phyloP scores from a whole-genome alignment of 1,140 invertebrate species.

The Drosophila orosa region DNA sequence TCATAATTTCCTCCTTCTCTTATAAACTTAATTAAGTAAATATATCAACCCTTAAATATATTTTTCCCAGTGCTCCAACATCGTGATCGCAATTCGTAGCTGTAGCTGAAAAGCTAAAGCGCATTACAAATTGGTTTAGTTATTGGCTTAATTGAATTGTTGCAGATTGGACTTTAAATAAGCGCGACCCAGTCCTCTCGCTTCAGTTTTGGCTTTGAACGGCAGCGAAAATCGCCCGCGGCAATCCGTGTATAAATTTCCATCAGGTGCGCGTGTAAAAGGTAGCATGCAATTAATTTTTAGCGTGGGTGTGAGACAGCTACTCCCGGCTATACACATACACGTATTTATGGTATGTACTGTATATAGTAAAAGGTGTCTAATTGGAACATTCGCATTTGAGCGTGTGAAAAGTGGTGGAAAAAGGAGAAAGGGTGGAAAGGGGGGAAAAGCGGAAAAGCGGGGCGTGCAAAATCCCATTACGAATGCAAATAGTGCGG shows the following conservation, averaged over 20 bases:
- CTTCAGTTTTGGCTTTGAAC: conserved; percentile 35
- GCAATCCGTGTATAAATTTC: conserved; percentile 47
- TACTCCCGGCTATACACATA: conserved; percentile 16
- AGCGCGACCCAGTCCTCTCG: conserved; percentile 28
- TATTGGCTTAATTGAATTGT: conserved; percentile 81
- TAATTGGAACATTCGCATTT: conserved; percentile 61
- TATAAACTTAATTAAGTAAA: background rate
- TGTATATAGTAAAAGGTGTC: conserved; percentile 40
- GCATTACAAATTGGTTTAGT: conserved; percentile 79
- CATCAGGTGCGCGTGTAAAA: conserved; percentile 41
- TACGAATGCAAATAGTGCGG: conserved; percentile 68
- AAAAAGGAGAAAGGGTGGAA: conserved; percentile 5
- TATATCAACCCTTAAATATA: background rate
- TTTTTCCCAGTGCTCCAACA: conserved; percentile 13
- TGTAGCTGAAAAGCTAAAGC: conserved; percentile 70
- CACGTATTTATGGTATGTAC: background rate
- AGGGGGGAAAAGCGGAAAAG: conserved; percentile 2
- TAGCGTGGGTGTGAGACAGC: conserved; percentile 22
- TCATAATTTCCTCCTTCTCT: too few species aligned
- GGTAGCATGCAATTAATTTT: conserved; percentile 62
- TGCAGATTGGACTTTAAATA: conserved; percentile 78
- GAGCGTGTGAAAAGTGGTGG: conserved; percentile 42
- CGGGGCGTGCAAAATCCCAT: conserved; percentile 57
- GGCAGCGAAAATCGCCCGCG: conserved; percentile 10
- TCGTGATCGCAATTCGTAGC: conserved; percentile 45